phyloP scores from a whole-genome alignment of 2,113 vertebrate species.

The Calidris pygmaea region DNA sequence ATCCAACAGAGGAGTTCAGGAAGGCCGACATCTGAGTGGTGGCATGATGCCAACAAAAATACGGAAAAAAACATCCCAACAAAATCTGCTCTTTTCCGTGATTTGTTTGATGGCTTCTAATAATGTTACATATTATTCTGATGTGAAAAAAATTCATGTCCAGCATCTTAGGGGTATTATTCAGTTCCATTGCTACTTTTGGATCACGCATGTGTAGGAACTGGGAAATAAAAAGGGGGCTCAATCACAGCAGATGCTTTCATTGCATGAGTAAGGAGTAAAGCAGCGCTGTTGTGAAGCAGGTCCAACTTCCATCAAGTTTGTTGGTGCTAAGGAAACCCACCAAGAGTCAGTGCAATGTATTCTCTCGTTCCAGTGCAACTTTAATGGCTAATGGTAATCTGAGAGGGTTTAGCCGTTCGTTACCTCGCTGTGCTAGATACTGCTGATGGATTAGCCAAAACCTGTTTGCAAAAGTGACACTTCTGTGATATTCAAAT shows the following conservation, averaged over 20 bases:
- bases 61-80: background rate
- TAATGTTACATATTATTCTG: background rate
- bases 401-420: background rate
- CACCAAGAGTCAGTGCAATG: background rate
- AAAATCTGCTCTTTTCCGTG: rapidly evolving
- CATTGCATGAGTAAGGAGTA: background rate
- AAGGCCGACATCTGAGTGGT: background rate
- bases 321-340: background rate
- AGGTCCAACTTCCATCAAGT: background rate
- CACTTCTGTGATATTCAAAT: background rate
- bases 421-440: background rate
- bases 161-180: background rate
- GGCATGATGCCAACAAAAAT: background rate
- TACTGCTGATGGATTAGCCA: background rate
- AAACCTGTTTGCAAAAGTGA: background rate
- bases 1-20: background rate
- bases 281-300: background rate
- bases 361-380: background rate
- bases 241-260: background rate
- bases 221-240: background rate
- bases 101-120: background rate
- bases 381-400: background rate
- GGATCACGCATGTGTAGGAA: background rate
- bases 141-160: background rate
- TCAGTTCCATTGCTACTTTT: background rate